Evolutionary conservation across 2,888 invertebrate species (phyloP).

Genomic region (Eupeodes latifasciatus): DNA sequence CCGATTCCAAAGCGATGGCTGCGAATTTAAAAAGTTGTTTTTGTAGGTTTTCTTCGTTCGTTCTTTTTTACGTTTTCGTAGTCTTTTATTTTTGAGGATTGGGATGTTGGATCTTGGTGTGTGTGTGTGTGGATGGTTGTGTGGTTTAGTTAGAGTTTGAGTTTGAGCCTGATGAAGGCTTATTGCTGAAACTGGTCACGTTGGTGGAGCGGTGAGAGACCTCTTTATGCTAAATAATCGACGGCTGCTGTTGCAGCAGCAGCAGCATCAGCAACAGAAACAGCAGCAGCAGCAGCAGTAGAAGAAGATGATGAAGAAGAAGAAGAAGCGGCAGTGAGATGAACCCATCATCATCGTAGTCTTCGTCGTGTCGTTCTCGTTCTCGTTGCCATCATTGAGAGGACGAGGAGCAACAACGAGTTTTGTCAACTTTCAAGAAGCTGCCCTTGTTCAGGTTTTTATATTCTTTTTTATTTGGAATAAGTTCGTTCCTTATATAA

Average conservation of each 20-base stretch:
- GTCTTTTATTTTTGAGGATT: not conserved
- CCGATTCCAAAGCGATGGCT: constrained; percentile 71
- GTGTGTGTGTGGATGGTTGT: constrained; percentile 25
- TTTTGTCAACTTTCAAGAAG: constrained; percentile 73
- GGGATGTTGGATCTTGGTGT: constrained; percentile 40
- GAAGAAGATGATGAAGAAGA: not conserved
- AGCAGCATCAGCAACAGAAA: not conserved
- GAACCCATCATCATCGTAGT: constrained; percentile 70
- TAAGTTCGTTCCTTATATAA: not conserved
- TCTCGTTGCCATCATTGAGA: constrained; percentile 40
- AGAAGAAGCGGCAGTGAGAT: constrained; percentile 62
- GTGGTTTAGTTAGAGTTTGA: constrained; percentile 28
- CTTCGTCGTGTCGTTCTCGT: constrained; percentile 30
- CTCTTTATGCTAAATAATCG: constrained; percentile 76
- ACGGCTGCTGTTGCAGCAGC: constrained; percentile 74
- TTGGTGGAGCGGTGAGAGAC: constrained; percentile 75
- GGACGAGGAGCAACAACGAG: constrained; percentile 70
- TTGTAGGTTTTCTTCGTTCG: not conserved
- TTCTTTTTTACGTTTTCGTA: not conserved
- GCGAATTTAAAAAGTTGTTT: constrained; percentile 65
- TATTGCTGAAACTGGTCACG: constrained; percentile 76
- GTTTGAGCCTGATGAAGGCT: constrained; percentile 67
- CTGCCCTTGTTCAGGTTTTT: constrained; percentile 32
- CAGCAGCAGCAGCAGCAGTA: constrained; percentile 41
- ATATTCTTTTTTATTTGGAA: not conserved